A percentile compares a stretch with the other conserved stretches of the same genome.
These are phyloP conservation scores for Nilaparvata lugens DNA, from an alignment of 1,140 invertebrate species.

Conservation along the genomic window DNA sequence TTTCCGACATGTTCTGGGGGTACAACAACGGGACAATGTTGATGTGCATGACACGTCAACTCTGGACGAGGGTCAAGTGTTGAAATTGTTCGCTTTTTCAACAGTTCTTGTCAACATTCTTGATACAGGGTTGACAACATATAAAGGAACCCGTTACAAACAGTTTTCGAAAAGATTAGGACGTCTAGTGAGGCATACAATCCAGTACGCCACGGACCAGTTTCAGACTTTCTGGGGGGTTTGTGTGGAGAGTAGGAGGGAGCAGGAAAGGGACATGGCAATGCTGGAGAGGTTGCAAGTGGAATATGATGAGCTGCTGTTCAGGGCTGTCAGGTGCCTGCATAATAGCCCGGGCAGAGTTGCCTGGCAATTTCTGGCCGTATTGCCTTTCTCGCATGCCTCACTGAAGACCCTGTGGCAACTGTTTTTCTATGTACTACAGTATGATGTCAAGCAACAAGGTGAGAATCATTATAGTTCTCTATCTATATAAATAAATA, in stretches of 20 bases:
- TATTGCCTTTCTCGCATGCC: conserved; percentile 60
- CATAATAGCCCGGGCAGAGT: conserved; percentile 63
- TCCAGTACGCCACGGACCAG: conserved; percentile 65
- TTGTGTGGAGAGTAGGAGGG: conserved; percentile 1
- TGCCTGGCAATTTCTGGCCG: conserved; percentile 75
- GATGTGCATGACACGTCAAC: conserved; percentile 45
- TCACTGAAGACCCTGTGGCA: conserved; percentile 60
- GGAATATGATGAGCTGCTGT: conserved; percentile 65
- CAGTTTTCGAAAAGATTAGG: conserved; percentile 62
- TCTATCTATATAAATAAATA: no score
- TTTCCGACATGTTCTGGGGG: conserved; percentile 41
- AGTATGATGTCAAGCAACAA: background rate
- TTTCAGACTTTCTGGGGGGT: conserved; percentile 47
- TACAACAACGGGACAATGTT: conserved; percentile 28
- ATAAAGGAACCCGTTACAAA: conserved; percentile 53
- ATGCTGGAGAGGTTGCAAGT: conserved; percentile 52
- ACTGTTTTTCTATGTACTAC: conserved; percentile 36
- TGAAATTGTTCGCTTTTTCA: conserved; percentile 60
- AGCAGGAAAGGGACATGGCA: conserved; percentile 33
- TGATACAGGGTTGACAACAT: conserved; percentile 55
- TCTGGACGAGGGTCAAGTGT: conserved; percentile 52
- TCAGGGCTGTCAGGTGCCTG: conserved; percentile 57
- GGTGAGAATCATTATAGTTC: no score
- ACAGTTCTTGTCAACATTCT: conserved; percentile 53
- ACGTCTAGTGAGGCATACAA: conserved; percentile 56